Conservation (phyloP, 2,113 vertebrate species). For the Candoia aspera region DNA sequence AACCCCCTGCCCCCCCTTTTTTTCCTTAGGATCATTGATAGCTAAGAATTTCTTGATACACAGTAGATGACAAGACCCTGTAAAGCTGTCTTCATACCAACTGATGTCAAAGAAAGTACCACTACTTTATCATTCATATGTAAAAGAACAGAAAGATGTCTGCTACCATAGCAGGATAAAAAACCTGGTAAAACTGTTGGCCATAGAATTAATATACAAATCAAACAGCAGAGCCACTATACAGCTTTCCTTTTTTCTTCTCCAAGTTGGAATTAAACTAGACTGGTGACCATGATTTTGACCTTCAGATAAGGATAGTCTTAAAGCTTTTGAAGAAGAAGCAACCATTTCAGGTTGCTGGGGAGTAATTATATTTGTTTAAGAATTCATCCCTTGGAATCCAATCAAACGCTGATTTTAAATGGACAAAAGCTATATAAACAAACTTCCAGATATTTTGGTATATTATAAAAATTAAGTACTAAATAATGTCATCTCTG, state of each 20-base stretch:
- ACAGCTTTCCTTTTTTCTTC: neutral
- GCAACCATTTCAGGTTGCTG: neutral
- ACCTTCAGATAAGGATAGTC: neutral
- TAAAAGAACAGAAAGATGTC: neutral
- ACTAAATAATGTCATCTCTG: neutral
- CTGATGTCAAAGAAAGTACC: neutral
- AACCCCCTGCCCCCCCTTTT: neutral
- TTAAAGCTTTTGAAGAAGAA: neutral
- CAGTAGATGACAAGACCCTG: neutral
- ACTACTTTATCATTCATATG: neutral
- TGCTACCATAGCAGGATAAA: neutral
- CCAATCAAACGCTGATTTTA: neutral
- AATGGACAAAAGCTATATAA: neutral
- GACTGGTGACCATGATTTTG: neutral
- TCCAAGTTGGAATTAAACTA: neutral
- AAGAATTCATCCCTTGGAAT: neutral
- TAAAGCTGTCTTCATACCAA: neutral
- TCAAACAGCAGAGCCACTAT: too few relatives aligned
- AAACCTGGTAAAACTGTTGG: too few relatives aligned
- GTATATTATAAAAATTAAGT: neutral
- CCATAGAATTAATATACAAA: too few relatives aligned
- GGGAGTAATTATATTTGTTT: neutral
- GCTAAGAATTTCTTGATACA: neutral
- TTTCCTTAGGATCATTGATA: neutral
- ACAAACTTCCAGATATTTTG: neutral